Conservation (phyloP, 2,113 vertebrate genomes). For the Oncorhynchus nerka region DNA sequence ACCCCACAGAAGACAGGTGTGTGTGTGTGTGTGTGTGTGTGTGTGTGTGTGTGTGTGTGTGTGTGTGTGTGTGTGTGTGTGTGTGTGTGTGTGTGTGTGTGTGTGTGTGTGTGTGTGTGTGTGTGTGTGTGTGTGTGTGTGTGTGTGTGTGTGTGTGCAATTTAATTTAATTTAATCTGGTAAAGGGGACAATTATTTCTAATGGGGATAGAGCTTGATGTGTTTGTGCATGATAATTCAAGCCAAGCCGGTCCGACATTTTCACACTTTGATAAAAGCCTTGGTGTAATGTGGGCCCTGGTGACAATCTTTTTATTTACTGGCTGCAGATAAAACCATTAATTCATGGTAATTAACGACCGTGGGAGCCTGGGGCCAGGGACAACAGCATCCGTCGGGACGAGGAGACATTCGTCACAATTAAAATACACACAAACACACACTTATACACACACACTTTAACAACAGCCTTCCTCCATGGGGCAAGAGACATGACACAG, state of each 20-base stretch:
- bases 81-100: not conserved
- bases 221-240: slow-evolving; percentile 64
- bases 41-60: not conserved
- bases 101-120: slow-evolving; percentile 10
- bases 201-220: slow-evolving; percentile 63
- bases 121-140: not conserved
- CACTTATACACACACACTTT: not conserved
- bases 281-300: slow-evolving; percentile 49
- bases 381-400: slow-evolving; percentile 59
- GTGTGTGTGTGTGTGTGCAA: slow-evolving; percentile 7
- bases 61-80: slow-evolving; percentile 5
- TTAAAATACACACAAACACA: slow-evolving; percentile 39
- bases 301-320: slow-evolving; percentile 73
- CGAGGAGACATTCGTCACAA: slow-evolving; percentile 65
- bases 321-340: slow-evolving; percentile 69
- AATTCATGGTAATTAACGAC: slow-evolving; percentile 74
- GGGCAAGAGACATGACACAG: not conserved
- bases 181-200: slow-evolving; percentile 55
- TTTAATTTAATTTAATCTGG: slow-evolving; percentile 61
- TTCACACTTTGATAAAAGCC: slow-evolving; percentile 68
- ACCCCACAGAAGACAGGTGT: slow-evolving; percentile 36
- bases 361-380: slow-evolving; percentile 55
- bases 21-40: not conserved
- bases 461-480: not conserved
- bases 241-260: slow-evolving; percentile 62